These are phyloP conservation scores for Erebia ligea DNA, from an alignment of 2,888 invertebrate genomes.

Conservation along the genomic window DNA sequence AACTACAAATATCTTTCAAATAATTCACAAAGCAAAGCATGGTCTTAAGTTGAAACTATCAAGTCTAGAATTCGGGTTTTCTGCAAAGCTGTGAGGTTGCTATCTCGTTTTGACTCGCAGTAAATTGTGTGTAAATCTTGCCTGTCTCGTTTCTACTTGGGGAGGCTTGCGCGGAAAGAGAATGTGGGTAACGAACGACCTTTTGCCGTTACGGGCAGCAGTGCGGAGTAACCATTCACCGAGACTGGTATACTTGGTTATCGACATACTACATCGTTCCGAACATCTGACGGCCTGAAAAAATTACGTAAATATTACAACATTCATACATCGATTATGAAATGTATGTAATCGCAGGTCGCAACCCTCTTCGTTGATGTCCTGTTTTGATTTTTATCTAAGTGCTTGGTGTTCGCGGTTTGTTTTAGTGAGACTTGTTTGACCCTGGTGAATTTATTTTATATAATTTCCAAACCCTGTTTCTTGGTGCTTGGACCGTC, in stretches of 20 bases:
- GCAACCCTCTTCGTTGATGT: slow-evolving; percentile 21
- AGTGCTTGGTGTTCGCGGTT: slow-evolving; percentile 58
- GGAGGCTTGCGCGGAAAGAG: slow-evolving; percentile 84
- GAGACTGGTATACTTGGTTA: slow-evolving; percentile 63
- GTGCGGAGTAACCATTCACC: slow-evolving; percentile 80
- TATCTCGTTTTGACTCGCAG: slow-evolving; percentile 56
- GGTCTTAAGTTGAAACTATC: slow-evolving; percentile 79
- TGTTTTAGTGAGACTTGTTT: slow-evolving; percentile 71
- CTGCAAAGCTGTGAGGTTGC: slow-evolving; percentile 66
- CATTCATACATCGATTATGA: slow-evolving; percentile 76
- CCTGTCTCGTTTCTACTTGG: slow-evolving; percentile 70
- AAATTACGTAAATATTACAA: slow-evolving; percentile 83
- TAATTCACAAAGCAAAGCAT: slow-evolving; percentile 78
- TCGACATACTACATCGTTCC: slow-evolving; percentile 58
- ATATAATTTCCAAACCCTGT: slow-evolving; percentile 67
- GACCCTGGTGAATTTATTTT: slow-evolving; percentile 76
- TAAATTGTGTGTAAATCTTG: slow-evolving; percentile 48
- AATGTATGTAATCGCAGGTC: slow-evolving; percentile 29
- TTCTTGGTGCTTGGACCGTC: slow-evolving; percentile 67
- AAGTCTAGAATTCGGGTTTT: slow-evolving; percentile 80
- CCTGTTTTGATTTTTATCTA: slow-evolving; percentile 40
- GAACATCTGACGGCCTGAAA: slow-evolving; percentile 73
- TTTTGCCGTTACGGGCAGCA: slow-evolving; percentile 80
- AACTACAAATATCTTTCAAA: slow-evolving; percentile 71
- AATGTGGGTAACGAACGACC: slow-evolving; percentile 83